Evolutionary conservation across 2,888 invertebrate genomes (phyloP), one percentile per base, ranked within the genome.

Genomic region (Eupithecia exiguata): DNA sequence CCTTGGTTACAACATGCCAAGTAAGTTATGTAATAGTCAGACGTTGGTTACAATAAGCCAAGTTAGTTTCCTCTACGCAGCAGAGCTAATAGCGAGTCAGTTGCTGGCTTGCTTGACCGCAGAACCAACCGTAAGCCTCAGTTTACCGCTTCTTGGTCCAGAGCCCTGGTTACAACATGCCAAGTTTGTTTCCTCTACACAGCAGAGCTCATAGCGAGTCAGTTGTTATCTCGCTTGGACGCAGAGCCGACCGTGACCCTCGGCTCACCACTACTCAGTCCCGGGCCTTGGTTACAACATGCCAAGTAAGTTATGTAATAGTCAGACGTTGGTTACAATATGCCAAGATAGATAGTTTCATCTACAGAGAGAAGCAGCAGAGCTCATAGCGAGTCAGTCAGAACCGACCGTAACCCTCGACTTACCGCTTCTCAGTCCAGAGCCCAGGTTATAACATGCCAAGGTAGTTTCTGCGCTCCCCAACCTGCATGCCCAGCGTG

Each of bases 31-130:
- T n/a, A n/a, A n/a, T n/a, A n/a, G n/a, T n/a, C n/a, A n/a, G n/a
- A 58, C 10, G 4, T 40, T 40, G 12, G 40, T 40, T 40, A 40
- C 40, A 40, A 40, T 12, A 12, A 1, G 6, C 61, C 25, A 61
- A 61, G 14, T 58, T n/a, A 21, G 40, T 40, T 12, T 40, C 36
- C 36, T 36, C 40, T 40, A 40, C 12, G 30, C 30, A 0, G 97
- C 98, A 0, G 98, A 98, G 91, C 95, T 95, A 68, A 97, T 98
- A 58, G 98, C 98, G 2, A 94, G 96, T 76, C 97, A 97, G 86
- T 92, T 98, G 69, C 89, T 98, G 63, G 95, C 95, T 49, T 95
- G 97, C 70, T 91, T 98, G 80, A 97, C 97, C 84, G 95, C 95
- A 67, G 95, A 94, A 79, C 91, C 92, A 0, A 83, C 70, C 1